Evolutionary conservation across 35 echinoderm and acorn worm species (phyloP).

Genomic region (Hemicentrotus pulcherrimus): DNA sequence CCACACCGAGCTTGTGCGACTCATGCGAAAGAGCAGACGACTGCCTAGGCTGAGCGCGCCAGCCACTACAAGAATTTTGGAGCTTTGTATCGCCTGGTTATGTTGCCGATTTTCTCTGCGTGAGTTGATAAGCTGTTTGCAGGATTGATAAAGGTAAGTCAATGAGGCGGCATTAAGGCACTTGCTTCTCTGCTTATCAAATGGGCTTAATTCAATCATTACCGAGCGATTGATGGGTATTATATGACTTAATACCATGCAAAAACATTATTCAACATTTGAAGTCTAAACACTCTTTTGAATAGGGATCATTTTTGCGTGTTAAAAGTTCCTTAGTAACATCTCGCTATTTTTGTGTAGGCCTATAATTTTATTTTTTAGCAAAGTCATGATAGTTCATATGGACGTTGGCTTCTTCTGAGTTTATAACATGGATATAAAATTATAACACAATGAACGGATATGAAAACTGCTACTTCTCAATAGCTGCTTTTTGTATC

Average conservation of each 20-base stretch:
- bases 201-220: neutral
- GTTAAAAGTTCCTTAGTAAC: neutral
- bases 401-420: neutral
- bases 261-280: neutral
- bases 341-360: neutral
- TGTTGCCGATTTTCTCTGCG: neutral
- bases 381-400: neutral
- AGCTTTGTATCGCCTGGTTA: neutral
- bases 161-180: neutral
- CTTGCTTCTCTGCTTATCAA: neutral
- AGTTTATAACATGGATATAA: neutral
- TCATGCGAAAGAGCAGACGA: conserved; percentile 9
- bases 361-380: neutral
- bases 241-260: neutral
- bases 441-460: neutral
- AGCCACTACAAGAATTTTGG: conserved; percentile 36
- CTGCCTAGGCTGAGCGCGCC: conserved; percentile 35
- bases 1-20: conserved; percentile 6
- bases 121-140: neutral
- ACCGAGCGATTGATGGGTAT: neutral
- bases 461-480: no score
- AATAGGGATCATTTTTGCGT: no score
- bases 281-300: neutral
- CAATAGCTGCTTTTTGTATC: no score
- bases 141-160: conserved; percentile 25